Conservation (phyloP, 2,113 vertebrate species). For the Sapajus apella region DNA sequence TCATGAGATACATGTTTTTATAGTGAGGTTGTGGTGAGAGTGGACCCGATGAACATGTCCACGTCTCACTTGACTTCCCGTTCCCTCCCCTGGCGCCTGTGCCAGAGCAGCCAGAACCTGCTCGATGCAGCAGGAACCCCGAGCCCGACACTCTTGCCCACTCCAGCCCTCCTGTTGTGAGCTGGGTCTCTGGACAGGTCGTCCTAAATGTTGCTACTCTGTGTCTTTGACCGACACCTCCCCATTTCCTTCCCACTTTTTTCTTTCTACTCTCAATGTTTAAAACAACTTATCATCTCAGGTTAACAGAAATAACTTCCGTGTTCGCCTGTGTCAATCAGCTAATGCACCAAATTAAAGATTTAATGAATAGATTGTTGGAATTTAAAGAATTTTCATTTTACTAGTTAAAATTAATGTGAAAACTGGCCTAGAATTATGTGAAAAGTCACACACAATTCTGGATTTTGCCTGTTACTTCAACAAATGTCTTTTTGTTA, state of each 20-base stretch:
- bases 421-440: neutral
- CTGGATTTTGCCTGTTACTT: neutral
- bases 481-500: neutral
- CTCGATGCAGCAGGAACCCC: neutral
- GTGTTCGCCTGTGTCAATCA: neutral
- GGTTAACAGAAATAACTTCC: neutral
- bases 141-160: fast-evolving
- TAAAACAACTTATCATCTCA: fast-evolving
- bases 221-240: neutral
- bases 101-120: neutral
- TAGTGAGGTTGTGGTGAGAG: no score
- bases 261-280: neutral
- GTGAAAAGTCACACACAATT: neutral
- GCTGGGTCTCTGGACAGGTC: neutral
- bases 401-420: neutral
- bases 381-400: neutral
- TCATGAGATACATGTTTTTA: no score
- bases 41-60: no score
- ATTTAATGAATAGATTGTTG: neutral
- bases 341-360: neutral
- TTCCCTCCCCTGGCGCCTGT: neutral
- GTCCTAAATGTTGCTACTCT: fast-evolving
- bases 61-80: neutral
- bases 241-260: neutral
- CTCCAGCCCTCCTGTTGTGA: fast-evolving